Percentiles rank a stretch among this genome's conserved stretches.
phyloP scores from a whole-genome alignment of 1,140 invertebrate genomes.

The Ceratoteleas bidentatus region DNA sequence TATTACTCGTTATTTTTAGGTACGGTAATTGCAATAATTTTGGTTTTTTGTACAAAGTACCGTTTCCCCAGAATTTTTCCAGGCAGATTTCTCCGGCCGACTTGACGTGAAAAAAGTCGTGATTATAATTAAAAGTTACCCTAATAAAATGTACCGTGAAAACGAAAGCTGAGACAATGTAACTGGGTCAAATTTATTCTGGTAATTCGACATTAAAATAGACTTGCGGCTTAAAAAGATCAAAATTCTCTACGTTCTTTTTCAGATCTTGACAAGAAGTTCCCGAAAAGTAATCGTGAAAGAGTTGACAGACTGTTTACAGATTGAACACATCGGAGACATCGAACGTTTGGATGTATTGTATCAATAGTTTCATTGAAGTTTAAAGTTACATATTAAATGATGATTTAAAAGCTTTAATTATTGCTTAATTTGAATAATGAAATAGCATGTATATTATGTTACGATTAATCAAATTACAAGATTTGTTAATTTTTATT shows the following conservation, averaged over 20 bases:
- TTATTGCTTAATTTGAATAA: too few relatives aligned
- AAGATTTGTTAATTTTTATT: too few relatives aligned
- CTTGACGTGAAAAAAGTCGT: not conserved
- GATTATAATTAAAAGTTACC: not conserved
- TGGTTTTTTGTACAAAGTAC: not conserved
- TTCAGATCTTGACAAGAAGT: not conserved
- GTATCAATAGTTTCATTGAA: too few relatives aligned
- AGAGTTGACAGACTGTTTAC: too few relatives aligned
- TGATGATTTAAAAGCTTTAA: too few relatives aligned
- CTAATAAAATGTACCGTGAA: not conserved
- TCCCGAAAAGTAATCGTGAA: too few relatives aligned
- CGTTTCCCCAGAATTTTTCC: not conserved
- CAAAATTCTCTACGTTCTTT: not conserved
- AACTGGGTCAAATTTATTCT: constrained; percentile 38
- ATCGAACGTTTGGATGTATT: too few relatives aligned
- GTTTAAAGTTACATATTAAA: too few relatives aligned
- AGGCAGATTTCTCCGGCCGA: not conserved
- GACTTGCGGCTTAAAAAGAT: constrained; percentile 3
- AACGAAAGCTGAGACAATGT: constrained; percentile 18
- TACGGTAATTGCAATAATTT: not conserved
- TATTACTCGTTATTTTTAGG: not conserved
- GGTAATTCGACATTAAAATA: constrained; percentile 23
- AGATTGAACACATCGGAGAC: too few relatives aligned
- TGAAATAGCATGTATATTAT: too few relatives aligned
- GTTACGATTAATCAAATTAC: too few relatives aligned